A percentile compares a stretch with the other conserved stretches of the same genome.
These are phyloP conservation scores for Scytalopus superciliaris DNA, from an alignment of 2,113 vertebrate species.

Conservation along the genomic window DNA sequence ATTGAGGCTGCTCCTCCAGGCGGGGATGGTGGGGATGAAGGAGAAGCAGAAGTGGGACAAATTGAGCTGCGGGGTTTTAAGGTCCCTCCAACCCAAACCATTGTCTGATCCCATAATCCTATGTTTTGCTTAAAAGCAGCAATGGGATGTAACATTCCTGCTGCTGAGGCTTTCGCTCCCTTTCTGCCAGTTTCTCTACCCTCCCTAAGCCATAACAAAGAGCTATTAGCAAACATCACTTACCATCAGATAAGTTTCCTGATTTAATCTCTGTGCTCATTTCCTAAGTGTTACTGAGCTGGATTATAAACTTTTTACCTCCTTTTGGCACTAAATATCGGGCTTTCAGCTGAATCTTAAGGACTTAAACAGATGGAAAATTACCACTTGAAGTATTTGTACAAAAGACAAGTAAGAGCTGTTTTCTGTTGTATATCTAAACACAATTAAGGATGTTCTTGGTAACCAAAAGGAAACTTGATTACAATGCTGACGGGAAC, in stretches of 20 bases:
- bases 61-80: fast-evolving
- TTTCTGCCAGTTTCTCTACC: not conserved
- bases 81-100: not conserved
- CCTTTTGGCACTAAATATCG: not conserved
- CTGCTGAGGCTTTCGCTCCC: fast-evolving
- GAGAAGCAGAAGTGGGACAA: not conserved
- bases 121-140: not conserved
- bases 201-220: not conserved
- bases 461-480: not conserved
- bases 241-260: not conserved
- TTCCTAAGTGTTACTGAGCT: not conserved
- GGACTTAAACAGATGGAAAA: fast-evolving
- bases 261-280: not conserved
- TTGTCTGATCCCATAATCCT: not conserved
- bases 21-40: fast-evolving
- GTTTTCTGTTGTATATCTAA: not conserved
- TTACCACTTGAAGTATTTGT: fast-evolving
- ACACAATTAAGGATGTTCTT: not conserved
- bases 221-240: fast-evolving
- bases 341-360: not conserved
- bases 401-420: not conserved
- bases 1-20: not conserved
- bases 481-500: fast-evolving
- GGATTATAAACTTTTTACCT: not conserved
- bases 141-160: fast-evolving